Percentiles rank a stretch among this genome's conserved stretches.
These are phyloP conservation scores for Catocala nupta DNA, from an alignment of 2,888 invertebrate genomes.

Conservation along the genomic window DNA sequence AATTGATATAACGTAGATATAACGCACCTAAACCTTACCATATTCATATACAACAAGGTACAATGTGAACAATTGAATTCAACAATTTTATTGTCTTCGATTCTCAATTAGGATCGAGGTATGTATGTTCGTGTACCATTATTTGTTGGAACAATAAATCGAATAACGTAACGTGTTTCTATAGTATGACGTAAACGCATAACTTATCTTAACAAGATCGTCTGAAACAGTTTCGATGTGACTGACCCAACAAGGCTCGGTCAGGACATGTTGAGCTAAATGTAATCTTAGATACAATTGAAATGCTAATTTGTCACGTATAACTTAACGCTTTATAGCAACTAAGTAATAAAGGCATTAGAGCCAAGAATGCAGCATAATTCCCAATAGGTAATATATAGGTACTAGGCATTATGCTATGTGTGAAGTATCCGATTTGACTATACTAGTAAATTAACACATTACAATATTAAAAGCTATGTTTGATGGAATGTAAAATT, in stretches of 20 bases:
- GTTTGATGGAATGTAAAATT: not conserved
- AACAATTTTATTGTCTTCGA: constrained; percentile 56
- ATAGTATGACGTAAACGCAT: constrained; percentile 43
- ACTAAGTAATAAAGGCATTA: not conserved
- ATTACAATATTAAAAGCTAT: too few relatives aligned
- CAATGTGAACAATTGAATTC: constrained; percentile 55
- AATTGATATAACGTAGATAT: not conserved
- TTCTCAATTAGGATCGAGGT: constrained; percentile 51
- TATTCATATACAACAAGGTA: constrained; percentile 28
- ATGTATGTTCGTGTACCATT: constrained; percentile 40
- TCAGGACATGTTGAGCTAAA: constrained; percentile 21
- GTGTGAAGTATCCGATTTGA: too few relatives aligned
- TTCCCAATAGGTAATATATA: too few relatives aligned
- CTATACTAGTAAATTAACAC: too few relatives aligned
- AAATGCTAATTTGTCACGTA: constrained; percentile 15
- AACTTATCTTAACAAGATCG: constrained; percentile 35
- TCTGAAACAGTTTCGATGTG: constrained; percentile 13
- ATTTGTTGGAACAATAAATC: constrained; percentile 53
- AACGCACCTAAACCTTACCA: constrained; percentile 4
- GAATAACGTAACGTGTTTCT: constrained; percentile 44
- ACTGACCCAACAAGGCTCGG: constrained; percentile 15
- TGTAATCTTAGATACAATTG: constrained; percentile 26
- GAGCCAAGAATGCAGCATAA: too few relatives aligned
- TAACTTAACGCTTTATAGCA: not conserved
- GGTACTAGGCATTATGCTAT: too few relatives aligned